Conservation (phyloP, 1,140 invertebrate species). For the Dinoponera quadriceps region DNA sequence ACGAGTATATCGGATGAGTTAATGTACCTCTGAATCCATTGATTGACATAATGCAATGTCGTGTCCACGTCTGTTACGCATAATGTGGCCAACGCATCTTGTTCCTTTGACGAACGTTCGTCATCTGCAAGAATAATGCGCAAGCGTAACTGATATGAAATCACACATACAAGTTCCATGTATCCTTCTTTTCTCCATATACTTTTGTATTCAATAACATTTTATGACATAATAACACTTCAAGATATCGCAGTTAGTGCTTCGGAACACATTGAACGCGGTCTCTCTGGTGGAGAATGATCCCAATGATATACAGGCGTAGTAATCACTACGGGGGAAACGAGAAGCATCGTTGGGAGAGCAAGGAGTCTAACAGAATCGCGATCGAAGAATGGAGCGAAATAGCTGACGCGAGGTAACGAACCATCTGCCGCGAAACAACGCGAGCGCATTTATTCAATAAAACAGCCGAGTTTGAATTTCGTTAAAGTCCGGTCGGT, state of each 20-base stretch:
- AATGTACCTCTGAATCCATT: slow-evolving; percentile 83
- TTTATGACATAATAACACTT: no score
- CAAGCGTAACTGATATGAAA: background rate
- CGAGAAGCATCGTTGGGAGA: background rate
- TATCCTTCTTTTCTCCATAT: background rate
- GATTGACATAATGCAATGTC: slow-evolving; percentile 83
- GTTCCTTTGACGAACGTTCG: slow-evolving; percentile 81
- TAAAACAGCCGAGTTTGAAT: background rate
- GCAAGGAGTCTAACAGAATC: background rate
- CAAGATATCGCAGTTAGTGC: background rate
- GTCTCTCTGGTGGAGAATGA: background rate
- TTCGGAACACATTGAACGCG: background rate
- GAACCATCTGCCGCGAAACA: background rate
- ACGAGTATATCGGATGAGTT: background rate
- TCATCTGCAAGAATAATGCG: slow-evolving; percentile 78
- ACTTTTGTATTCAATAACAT: background rate
- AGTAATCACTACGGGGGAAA: background rate
- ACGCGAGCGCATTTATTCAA: background rate
- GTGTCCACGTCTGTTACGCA: slow-evolving; percentile 82
- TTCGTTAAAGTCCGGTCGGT: background rate
- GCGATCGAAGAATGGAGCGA: background rate
- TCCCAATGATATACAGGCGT: background rate
- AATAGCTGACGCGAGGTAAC: background rate
- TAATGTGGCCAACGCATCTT: slow-evolving; percentile 79
- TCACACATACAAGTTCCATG: background rate